These are phyloP conservation scores for Neomonachus schauinslandi DNA, from an alignment of 2,113 vertebrate genomes.

Conservation along the genomic window DNA sequence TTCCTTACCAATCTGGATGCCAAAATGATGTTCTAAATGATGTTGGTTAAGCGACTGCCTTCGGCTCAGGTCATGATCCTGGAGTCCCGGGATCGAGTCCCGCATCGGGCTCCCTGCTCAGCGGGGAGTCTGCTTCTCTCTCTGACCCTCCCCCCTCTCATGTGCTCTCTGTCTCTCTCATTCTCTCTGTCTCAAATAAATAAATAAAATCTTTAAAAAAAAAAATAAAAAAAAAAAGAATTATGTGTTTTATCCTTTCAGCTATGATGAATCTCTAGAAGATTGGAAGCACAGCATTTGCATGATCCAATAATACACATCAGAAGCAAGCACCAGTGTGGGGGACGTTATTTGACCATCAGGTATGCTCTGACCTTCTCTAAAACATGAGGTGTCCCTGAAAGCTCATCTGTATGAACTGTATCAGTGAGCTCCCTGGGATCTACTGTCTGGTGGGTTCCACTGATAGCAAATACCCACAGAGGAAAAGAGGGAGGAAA, in stretches of 20 bases:
- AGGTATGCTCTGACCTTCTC: background rate
- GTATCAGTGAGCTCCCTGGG: background rate
- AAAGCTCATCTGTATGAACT: background rate
- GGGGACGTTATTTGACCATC: too few relatives aligned
- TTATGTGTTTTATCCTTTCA: background rate
- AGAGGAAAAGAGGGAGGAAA: too few relatives aligned
- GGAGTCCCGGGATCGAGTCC: too few relatives aligned
- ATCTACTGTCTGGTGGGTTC: fast-evolving
- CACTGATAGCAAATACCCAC: background rate
- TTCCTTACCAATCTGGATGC: background rate
- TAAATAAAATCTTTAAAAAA: too few relatives aligned
- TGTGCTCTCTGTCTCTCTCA: too few relatives aligned
- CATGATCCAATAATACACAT: fast-evolving
- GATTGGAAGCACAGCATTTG: background rate
- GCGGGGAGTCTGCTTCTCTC: too few relatives aligned
- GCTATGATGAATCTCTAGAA: background rate
- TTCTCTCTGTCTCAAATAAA: too few relatives aligned
- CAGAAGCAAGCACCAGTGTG: background rate
- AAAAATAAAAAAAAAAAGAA: too few relatives aligned
- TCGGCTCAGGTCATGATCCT: too few relatives aligned
- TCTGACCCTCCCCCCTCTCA: too few relatives aligned
- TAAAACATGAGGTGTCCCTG: background rate
- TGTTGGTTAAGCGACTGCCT: too few relatives aligned
- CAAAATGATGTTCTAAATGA: background rate
- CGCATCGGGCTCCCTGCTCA: too few relatives aligned